These are phyloP conservation scores for Gymnocephalus cernua DNA, from an alignment of 2,113 vertebrate species.

Conservation along the genomic window DNA sequence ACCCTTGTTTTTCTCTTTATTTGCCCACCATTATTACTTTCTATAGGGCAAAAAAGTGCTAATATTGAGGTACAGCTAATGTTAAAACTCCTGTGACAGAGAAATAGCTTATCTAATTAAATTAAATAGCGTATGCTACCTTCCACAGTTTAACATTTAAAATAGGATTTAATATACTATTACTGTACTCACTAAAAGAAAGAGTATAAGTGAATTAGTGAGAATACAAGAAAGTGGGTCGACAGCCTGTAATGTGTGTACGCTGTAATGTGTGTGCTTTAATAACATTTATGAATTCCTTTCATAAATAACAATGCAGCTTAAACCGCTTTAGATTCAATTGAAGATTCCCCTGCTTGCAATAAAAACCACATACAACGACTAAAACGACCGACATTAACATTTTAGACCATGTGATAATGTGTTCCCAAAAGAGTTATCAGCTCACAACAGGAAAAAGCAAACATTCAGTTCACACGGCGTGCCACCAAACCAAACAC, in stretches of 20 bases:
- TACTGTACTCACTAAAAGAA: neutral
- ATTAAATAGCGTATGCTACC: neutral
- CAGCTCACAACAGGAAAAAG: slow-evolving; percentile 31
- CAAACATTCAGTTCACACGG: slow-evolving; percentile 25
- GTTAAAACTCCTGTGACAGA: neutral
- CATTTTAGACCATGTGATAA: neutral
- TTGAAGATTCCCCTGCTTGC: neutral
- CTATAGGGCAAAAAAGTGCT: neutral
- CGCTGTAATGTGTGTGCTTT: neutral
- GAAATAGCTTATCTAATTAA: neutral
- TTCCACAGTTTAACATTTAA: neutral
- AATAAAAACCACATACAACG: neutral
- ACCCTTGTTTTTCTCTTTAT: slow-evolving; percentile 20
- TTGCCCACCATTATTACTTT: neutral
- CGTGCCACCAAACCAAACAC: slow-evolving; percentile 41
- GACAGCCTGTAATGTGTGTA: neutral
- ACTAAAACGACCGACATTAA: neutral
- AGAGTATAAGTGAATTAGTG: neutral
- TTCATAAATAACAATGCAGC: neutral
- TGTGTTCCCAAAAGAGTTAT: slow-evolving; percentile 15
- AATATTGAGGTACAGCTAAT: neutral
- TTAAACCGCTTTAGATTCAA: neutral
- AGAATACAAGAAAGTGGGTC: neutral
- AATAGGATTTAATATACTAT: neutral
- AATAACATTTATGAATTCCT: neutral